These are phyloP conservation scores for Urocitellus parryii DNA, from an alignment of 2,113 vertebrate genomes.

Conservation along the genomic window DNA sequence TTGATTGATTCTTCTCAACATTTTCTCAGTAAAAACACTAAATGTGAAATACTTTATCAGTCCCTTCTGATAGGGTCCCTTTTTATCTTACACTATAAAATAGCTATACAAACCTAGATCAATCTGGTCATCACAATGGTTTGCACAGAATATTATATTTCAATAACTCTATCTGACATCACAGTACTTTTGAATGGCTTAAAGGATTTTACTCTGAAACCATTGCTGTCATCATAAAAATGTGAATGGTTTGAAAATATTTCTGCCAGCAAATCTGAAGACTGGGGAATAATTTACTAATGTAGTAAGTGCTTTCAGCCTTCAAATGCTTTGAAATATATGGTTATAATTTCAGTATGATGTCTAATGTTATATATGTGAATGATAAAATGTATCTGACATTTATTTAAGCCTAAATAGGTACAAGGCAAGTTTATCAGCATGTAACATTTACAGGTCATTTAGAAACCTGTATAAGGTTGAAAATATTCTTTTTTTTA, in stretches of 20 bases:
- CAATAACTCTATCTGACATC: background rate
- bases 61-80: background rate
- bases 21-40: background rate
- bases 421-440: background rate
- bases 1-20: background rate
- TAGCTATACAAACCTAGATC: background rate
- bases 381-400: background rate
- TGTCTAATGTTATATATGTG: background rate
- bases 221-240: background rate
- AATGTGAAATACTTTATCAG: constrained; percentile 21
- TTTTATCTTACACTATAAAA: background rate
- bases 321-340: constrained; percentile 7
- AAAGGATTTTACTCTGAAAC: background rate
- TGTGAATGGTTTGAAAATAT: constrained; percentile 1
- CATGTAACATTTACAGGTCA: background rate
- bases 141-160: background rate
- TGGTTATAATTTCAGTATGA: background rate
- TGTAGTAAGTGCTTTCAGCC: constrained; percentile 12
- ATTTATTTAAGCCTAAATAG: background rate
- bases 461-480: background rate
- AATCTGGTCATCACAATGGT: background rate
- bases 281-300: background rate
- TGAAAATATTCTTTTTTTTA: background rate
- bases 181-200: background rate
- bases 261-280: background rate